A percentile compares a stretch with the other conserved stretches of the same genome.
phyloP scores from a whole-genome alignment of 35 echinoderm and acorn worm species.

The Heliocidaris tuberculata region DNA sequence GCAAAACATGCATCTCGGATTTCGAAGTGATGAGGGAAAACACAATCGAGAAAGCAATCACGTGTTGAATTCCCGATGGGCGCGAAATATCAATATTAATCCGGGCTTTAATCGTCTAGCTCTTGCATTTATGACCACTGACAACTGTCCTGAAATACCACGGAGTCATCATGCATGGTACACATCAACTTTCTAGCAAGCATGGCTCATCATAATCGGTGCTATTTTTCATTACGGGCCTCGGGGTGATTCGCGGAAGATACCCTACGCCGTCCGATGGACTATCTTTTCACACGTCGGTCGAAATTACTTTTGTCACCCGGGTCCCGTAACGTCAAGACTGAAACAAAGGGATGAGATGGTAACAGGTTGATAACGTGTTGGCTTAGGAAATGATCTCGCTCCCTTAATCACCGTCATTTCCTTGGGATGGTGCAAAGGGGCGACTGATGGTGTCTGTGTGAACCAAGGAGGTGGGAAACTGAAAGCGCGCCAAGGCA shows the following conservation, averaged over 20 bases:
- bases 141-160: neutral
- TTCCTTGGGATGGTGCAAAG: neutral
- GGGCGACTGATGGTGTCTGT: neutral
- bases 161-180: neutral
- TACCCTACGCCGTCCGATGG: neutral
- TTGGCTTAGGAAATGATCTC: slow-evolving; percentile 37
- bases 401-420: slow-evolving; percentile 31
- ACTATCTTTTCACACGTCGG: slow-evolving; percentile 24
- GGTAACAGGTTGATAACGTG: slow-evolving; percentile 41
- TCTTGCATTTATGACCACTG: neutral
- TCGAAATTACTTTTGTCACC: slow-evolving; percentile 38
- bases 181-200: neutral
- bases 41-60: neutral
- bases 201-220: neutral
- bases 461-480: neutral
- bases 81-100: neutral
- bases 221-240: neutral
- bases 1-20: too few relatives aligned
- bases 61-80: neutral
- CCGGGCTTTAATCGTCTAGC: neutral
- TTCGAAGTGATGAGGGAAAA: neutral
- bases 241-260: neutral
- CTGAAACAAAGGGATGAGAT: slow-evolving; percentile 19
- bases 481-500: neutral
- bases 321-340: neutral